Conservation (phyloP, 2,888 invertebrate genomes). For the Carterocephalus palaemon region DNA sequence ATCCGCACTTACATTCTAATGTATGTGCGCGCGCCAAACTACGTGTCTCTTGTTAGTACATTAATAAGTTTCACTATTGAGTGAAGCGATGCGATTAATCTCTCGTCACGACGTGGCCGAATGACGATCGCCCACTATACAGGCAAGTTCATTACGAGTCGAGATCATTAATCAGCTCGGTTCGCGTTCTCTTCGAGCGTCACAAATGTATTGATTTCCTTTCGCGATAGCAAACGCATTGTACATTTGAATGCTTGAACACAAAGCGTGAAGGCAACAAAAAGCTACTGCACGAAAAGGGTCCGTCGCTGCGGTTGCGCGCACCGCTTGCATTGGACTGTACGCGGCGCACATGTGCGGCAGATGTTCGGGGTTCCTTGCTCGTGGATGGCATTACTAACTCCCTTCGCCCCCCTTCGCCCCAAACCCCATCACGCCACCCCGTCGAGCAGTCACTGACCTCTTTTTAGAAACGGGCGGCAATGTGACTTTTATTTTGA, state of each 20-base stretch:
- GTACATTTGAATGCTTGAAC: constrained; percentile 67
- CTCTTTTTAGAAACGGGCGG: constrained; percentile 58
- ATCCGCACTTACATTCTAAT: constrained; percentile 42
- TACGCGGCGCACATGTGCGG: constrained; percentile 70
- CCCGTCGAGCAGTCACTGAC: constrained; percentile 71
- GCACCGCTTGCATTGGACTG: constrained; percentile 69
- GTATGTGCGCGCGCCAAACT: constrained; percentile 48
- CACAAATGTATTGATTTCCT: constrained; percentile 65
- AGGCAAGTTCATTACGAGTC: constrained; percentile 29
- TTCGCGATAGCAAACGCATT: constrained; percentile 61
- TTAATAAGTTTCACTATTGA: constrained; percentile 42
- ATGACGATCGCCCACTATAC: constrained; percentile 28
- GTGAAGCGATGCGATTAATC: constrained; percentile 33
- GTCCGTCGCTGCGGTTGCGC: constrained; percentile 57
- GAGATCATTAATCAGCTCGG: constrained; percentile 35
- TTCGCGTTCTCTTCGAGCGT: constrained; percentile 34
- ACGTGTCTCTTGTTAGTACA: constrained; percentile 34
- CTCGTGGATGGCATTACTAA: constrained; percentile 68
- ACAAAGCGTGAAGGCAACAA: constrained; percentile 72
- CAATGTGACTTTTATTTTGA: constrained; percentile 57
- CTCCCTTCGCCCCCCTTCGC: constrained; percentile 47
- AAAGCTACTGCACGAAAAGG: constrained; percentile 68
- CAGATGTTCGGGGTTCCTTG: constrained; percentile 74
- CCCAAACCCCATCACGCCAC: constrained; percentile 40
- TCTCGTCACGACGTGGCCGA: constrained; percentile 25